phyloP scores from a whole-genome alignment of 2,113 vertebrate genomes.

The Macaca mulatta region DNA sequence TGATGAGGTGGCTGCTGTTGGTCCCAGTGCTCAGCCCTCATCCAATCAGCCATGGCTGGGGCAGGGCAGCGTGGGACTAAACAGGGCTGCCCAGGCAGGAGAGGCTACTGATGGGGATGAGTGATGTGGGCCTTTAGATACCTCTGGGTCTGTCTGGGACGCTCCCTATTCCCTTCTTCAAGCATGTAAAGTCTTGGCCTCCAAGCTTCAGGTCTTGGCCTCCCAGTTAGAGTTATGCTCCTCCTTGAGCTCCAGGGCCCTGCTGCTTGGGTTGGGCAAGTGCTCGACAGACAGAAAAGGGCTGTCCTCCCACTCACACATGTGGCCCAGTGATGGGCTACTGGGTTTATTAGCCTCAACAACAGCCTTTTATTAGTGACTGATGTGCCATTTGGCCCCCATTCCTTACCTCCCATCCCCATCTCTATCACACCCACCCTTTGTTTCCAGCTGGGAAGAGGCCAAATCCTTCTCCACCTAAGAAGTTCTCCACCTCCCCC shows the following conservation, averaged over 20 bases:
- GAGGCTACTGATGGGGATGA: background rate
- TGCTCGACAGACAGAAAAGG: background rate
- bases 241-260: background rate
- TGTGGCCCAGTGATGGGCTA: background rate
- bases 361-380: slow-evolving; percentile 43
- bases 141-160: background rate
- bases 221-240: background rate
- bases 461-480: background rate
- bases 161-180: background rate
- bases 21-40: background rate
- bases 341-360: slow-evolving; percentile 31
- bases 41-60: background rate
- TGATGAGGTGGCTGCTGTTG: background rate
- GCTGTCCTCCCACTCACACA: background rate
- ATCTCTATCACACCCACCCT: background rate
- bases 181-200: background rate
- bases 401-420: background rate
- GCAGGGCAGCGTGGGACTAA: background rate
- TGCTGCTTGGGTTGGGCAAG: background rate
- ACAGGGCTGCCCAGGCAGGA: background rate
- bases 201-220: background rate
- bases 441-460: slow-evolving; percentile 36
- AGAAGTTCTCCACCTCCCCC: background rate
- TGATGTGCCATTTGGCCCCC: slow-evolving; percentile 51
- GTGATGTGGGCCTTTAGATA: background rate